phyloP scores from a whole-genome alignment of 2,888 invertebrate genomes.

The Nomada flava region DNA sequence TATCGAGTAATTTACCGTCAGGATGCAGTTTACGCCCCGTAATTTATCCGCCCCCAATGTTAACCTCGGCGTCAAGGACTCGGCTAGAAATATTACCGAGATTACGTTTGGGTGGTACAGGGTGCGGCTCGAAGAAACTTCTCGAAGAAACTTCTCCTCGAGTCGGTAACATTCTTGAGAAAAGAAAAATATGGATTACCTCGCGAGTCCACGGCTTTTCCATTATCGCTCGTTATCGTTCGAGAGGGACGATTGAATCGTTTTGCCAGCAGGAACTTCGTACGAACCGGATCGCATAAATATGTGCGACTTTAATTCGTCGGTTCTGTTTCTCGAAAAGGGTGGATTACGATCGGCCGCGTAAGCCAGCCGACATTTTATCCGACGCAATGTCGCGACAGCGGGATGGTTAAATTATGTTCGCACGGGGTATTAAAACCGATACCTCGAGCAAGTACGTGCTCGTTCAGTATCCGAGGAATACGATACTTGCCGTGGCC shows the following conservation, averaged over 20 bases:
- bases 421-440: constrained; percentile 59
- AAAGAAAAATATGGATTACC: constrained; percentile 29
- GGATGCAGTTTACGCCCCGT: constrained; percentile 66
- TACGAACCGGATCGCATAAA: not conserved
- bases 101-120: constrained; percentile 53
- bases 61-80: constrained; percentile 61
- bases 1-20: constrained; percentile 68
- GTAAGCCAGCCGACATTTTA: constrained; percentile 42
- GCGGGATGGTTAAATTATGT: constrained; percentile 55
- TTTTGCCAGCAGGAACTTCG: constrained; percentile 3
- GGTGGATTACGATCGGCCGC: constrained; percentile 37
- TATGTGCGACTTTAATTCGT: constrained; percentile 31
- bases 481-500: constrained; percentile 37
- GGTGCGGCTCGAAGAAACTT: constrained; percentile 49
- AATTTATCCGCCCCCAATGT: constrained; percentile 67
- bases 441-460: constrained; percentile 33
- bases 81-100: constrained; percentile 59
- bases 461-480: constrained; percentile 14
- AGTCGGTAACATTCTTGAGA: not conserved
- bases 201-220: constrained; percentile 14
- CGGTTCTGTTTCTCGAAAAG: constrained; percentile 31
- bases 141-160: constrained; percentile 32
- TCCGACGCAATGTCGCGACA: constrained; percentile 25
- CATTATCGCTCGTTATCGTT: constrained; percentile 17
- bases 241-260: not conserved